Evolutionary conservation across 2,113 vertebrate genomes (phyloP).

Genomic region (Vicugna pacos): DNA sequence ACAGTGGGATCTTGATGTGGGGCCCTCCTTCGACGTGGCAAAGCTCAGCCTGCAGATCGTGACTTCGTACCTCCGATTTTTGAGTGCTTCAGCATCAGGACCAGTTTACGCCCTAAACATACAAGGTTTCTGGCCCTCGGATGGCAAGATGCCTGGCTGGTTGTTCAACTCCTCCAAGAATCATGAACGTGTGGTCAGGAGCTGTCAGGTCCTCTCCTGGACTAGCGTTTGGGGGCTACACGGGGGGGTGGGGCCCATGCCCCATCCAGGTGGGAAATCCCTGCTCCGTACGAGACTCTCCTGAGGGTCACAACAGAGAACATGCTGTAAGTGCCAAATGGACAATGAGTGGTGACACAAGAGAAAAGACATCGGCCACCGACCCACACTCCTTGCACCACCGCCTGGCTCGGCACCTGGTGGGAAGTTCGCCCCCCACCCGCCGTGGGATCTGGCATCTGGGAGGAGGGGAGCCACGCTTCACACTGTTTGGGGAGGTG

Average conservation of each 20-base stretch:
- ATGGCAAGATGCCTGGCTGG: accelerated
- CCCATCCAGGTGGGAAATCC: not conserved
- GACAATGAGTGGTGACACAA: constrained; percentile 63
- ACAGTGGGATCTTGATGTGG: not conserved
- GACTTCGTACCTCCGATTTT: no score
- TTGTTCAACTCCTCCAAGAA: not conserved
- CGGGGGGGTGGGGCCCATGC: accelerated
- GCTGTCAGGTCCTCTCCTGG: not conserved
- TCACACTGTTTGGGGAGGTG: not conserved
- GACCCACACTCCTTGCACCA: no score
- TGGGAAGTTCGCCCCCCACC: no score
- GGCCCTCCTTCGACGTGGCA: not conserved
- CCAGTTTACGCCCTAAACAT: accelerated
- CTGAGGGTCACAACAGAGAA: not conserved
- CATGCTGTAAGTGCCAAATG: constrained; percentile 19
- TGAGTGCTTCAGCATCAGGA: accelerated
- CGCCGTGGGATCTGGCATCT: not conserved
- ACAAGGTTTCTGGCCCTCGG: not conserved
- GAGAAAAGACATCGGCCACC: constrained; percentile 74
- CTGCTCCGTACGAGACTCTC: not conserved
- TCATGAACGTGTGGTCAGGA: not conserved
- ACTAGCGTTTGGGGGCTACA: not conserved
- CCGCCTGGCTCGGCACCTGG: not conserved
- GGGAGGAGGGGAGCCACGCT: not conserved
- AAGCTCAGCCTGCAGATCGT: not conserved